Conservation (phyloP, 2,113 vertebrate genomes). For the Amblyopsis rosae region DNA sequence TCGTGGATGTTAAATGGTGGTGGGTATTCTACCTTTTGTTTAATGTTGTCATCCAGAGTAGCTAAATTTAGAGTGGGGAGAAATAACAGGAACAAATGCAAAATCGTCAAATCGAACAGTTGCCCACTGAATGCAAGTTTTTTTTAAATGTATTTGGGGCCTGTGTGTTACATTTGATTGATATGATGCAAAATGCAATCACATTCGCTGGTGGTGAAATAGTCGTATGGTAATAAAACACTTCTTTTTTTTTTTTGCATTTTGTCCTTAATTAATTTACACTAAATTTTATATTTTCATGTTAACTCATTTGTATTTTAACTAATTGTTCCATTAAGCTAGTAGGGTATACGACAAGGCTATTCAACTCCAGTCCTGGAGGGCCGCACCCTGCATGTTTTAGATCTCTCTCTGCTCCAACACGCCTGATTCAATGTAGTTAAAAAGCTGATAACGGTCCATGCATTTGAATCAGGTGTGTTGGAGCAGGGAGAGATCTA, state of each 20-base stretch:
- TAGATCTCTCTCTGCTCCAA: too few relatives aligned
- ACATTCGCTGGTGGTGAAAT: conserved; percentile 45
- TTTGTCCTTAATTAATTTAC: conserved; percentile 15
- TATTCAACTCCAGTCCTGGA: too few relatives aligned
- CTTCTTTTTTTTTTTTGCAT: conserved; percentile 77
- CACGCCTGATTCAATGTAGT: too few relatives aligned
- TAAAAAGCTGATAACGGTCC: too few relatives aligned
- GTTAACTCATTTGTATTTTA: too few relatives aligned
- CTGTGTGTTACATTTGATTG: conserved; percentile 56
- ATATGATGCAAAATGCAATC: conserved; percentile 53
- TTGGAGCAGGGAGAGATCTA: too few relatives aligned
- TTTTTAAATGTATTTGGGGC: conserved; percentile 38
- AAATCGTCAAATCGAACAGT: conserved; percentile 59
- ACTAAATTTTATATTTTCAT: too few relatives aligned
- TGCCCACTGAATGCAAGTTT: conserved; percentile 70
- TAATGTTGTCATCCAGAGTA: conserved; percentile 52
- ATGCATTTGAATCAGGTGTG: too few relatives aligned
- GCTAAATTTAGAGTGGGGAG: conserved; percentile 40
- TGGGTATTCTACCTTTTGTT: conserved; percentile 17
- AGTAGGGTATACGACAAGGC: too few relatives aligned
- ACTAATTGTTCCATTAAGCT: too few relatives aligned
- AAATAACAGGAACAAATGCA: conserved; percentile 50
- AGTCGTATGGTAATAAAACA: conserved; percentile 61
- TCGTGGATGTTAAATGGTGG: conserved; percentile 15
- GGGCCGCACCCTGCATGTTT: too few relatives aligned